A percentile compares a stretch with the other conserved stretches of the same genome.
phyloP scores from a whole-genome alignment of 2,113 vertebrate species.

The Mormyrus lacerda region DNA sequence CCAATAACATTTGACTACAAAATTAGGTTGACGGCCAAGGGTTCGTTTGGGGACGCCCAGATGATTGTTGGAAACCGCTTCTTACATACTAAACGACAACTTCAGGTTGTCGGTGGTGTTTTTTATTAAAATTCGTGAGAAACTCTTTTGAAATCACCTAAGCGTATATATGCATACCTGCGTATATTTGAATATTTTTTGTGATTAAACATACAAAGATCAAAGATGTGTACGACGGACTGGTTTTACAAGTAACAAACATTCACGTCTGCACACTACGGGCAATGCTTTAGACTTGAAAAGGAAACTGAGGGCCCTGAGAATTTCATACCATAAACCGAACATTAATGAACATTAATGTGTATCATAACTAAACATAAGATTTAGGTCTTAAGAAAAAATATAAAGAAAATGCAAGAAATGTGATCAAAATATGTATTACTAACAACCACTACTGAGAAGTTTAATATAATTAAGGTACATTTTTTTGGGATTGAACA shows the following conservation, averaged over 20 bases:
- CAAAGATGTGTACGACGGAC: not conserved
- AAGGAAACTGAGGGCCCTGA: not conserved
- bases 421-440: not conserved
- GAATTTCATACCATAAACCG: not conserved
- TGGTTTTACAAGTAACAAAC: not conserved
- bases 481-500: not conserved
- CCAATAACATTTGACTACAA: not conserved
- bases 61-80: not conserved
- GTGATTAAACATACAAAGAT: not conserved
- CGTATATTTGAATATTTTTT: not conserved
- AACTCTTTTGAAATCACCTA: not conserved
- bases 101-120: not conserved
- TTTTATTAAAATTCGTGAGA: not conserved
- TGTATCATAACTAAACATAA: not conserved
- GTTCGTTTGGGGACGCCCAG: not conserved
- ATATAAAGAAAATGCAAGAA: not conserved
- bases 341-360: not conserved
- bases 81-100: not conserved
- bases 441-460: not conserved
- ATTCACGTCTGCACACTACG: not conserved
- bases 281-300: not conserved
- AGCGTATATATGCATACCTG: not conserved
- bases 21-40: not conserved
- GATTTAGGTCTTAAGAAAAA: not conserved
- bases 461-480: not conserved